Base-by-base conservation (phyloP, 2,113 vertebrate genomes). In the Corynorhinus townsendii region DNA sequence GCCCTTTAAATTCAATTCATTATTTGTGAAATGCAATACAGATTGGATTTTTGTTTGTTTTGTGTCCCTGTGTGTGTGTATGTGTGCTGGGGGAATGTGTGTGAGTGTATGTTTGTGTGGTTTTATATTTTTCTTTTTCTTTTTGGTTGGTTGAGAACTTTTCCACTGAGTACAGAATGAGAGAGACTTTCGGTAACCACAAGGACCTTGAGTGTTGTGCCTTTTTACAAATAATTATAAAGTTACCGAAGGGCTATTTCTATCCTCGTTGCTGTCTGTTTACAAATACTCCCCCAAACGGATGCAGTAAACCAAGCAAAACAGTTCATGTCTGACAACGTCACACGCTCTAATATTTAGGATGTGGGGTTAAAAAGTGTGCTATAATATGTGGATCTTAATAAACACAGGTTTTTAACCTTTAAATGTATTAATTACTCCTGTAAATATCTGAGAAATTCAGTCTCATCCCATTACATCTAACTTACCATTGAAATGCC, bases 401-500 rank as follows among this genome's bases (percentile, higher is more conserved):
- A 68, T 68, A 89, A 90, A 89, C 35, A 14, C n/a, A 96, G 40
- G 43, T 40, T 89, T 93, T 89, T 88, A 96, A 68, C 86, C 84
- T 43, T 83, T 52, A 81, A 38, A 66, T 35, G 81, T 72, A 82
- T 83, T 86, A 72, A 82, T 83, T 88, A 72, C 12, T 75, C 1
- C 28, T 95, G 30, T 86, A 91, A 88, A 82, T 40, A 86, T 71
- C 35, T 52, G 86, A 68, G 47, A 86, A 69, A 94, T 95, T 56
- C 40, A 86, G 81, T 90, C 68, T 88, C 68, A 75, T 86, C 8
- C 54, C 1, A 47, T 15, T 85, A 79, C 11, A 88, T 93, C 72
- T 45, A 95, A 79, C 81, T 86, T 96, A 86, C 81, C 96, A 96
- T 95, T 89, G 87, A 75, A 40, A 35, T 9, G 35, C n/a, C 38